A percentile compares a stretch with the other conserved stretches of the same genome.
These are phyloP conservation scores for Gila robusta DNA, from an alignment of 2,797 vertebrate genomes.

Conservation along the genomic window DNA sequence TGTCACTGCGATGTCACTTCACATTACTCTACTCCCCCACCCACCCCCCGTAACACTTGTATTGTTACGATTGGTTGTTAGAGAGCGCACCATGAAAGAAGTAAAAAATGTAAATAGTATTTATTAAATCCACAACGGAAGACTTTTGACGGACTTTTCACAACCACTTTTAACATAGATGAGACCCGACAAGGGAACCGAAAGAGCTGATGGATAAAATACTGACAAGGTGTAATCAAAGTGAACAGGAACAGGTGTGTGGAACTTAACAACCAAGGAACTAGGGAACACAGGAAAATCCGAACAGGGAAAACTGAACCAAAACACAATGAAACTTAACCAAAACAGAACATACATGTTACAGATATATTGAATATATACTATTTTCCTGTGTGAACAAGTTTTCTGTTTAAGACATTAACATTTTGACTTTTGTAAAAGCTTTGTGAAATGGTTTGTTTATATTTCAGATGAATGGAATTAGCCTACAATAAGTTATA, in stretches of 20 bases:
- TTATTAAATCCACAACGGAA: too few species aligned
- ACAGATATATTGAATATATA: neutral
- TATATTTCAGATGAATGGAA: neutral
- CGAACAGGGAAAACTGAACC: neutral
- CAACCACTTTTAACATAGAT: too few species aligned
- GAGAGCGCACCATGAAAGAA: too few species aligned
- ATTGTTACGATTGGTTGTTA: too few species aligned
- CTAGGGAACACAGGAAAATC: neutral
- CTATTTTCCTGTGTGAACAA: neutral
- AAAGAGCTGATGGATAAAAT: too few species aligned
- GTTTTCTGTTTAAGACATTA: neutral
- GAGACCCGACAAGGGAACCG: too few species aligned
- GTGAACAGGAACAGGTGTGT: neutral
- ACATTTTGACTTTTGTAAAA: neutral
- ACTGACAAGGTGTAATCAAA: too few species aligned
- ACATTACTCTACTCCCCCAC: slow-evolving; percentile 10
- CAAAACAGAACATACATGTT: neutral
- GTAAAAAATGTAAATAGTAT: too few species aligned
- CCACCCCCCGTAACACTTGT: too few species aligned
- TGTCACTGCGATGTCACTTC: slow-evolving; percentile 22
- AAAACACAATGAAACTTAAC: neutral
- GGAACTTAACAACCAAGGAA: neutral
- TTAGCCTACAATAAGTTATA: too few species aligned
- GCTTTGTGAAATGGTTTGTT: neutral
- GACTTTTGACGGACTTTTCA: too few species aligned